Evolutionary conservation across 1,140 invertebrate genomes (phyloP).

Genomic region (Bombus pyrosoma): DNA sequence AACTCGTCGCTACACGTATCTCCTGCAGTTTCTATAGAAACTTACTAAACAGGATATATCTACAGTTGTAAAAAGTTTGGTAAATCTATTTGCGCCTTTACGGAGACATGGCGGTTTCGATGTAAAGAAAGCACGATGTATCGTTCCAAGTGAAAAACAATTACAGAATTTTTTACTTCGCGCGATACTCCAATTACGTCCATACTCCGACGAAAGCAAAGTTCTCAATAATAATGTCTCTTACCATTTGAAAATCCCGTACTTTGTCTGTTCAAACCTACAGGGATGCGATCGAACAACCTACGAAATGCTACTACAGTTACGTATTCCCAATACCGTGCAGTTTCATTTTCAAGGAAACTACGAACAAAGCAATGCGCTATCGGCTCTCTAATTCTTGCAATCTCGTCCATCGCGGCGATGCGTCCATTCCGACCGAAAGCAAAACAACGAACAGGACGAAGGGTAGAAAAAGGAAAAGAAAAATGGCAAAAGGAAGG

Average conservation of each 20-base stretch:
- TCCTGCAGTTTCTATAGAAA: not conserved
- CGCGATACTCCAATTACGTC: not conserved
- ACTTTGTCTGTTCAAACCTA: not conserved
- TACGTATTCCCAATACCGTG: too few relatives aligned
- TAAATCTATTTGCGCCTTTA: not conserved
- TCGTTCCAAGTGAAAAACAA: not conserved
- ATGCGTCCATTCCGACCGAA: too few relatives aligned
- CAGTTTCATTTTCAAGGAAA: not conserved
- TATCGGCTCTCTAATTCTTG: not conserved
- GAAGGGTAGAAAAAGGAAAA: not conserved
- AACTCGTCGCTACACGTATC: not conserved
- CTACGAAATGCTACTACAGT: not conserved
- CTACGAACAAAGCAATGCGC: not conserved
- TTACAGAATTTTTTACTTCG: not conserved
- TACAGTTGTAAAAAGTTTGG: not conserved
- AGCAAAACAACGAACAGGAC: not conserved
- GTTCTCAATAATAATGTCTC: not conserved
- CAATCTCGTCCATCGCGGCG: too few relatives aligned
- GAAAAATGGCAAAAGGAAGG: not conserved
- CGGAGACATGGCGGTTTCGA: not conserved
- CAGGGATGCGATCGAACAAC: not conserved
- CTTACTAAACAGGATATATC: not conserved
- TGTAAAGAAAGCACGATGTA: not conserved
- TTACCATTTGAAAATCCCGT: not conserved
- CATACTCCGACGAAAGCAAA: not conserved